A percentile compares a stretch with the other conserved stretches of the same genome.
phyloP scores from a whole-genome alignment of 2,113 vertebrate genomes.

The Vimba vimba region DNA sequence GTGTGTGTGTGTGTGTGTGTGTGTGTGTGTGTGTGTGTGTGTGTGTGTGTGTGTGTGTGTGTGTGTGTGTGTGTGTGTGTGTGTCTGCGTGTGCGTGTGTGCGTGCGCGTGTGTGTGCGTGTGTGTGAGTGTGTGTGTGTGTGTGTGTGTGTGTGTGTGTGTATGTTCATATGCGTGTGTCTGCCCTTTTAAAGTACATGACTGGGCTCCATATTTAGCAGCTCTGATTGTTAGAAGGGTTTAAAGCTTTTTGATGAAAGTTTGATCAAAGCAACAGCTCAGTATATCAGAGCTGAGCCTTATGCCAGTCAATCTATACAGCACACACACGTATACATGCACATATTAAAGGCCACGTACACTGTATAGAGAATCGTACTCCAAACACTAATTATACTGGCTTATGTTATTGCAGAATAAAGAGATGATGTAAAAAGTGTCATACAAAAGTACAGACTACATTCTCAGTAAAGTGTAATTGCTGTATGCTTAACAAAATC shows the following conservation, averaged over 20 bases:
- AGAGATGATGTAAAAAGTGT: neutral
- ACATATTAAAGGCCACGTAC: neutral
- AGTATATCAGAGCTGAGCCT: constrained; percentile 18
- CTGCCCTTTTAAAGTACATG: constrained; percentile 51
- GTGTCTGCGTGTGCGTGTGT: constrained; percentile 43
- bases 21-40: constrained; percentile 22
- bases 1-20: constrained; percentile 8
- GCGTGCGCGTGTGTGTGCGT: constrained; percentile 4
- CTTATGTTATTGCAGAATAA: neutral
- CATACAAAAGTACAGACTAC: neutral
- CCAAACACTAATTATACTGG: neutral
- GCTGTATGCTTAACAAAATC: neutral
- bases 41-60: constrained; percentile 24
- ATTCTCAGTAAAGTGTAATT: neutral
- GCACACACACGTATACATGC: constrained; percentile 28
- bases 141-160: constrained; percentile 26
- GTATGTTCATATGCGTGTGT: neutral
- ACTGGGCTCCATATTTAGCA: constrained; percentile 57
- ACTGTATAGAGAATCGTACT: neutral
- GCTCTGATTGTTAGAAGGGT: constrained; percentile 57
- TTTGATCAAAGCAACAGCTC: constrained; percentile 62
- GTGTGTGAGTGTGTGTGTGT: constrained; percentile 20
- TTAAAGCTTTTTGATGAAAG: constrained; percentile 60
- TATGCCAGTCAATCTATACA: constrained; percentile 8
- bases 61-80: constrained; percentile 3